Percentiles rank a stretch among this genome's conserved stretches.
Conservation (phyloP, 1,140 invertebrate genomes). For the Tigriopus japonicus region DNA sequence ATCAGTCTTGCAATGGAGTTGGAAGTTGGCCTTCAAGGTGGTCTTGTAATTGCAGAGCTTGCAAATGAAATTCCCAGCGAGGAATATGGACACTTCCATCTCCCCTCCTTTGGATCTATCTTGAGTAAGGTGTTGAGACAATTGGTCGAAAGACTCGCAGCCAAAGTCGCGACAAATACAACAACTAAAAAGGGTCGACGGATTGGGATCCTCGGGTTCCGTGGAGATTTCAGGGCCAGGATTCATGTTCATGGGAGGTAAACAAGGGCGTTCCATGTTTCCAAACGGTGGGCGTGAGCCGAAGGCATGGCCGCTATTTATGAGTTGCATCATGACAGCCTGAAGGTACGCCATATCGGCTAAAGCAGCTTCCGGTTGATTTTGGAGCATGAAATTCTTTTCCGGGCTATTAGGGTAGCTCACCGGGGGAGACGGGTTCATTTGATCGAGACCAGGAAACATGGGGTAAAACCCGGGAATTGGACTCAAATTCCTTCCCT, state of each 20-base stretch:
- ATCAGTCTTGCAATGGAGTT: slow-evolving; percentile 97
- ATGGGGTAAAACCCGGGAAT: too few species aligned
- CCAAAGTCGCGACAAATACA: slow-evolving; percentile 81
- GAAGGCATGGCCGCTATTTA: slow-evolving; percentile 41
- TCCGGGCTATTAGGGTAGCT: neutral
- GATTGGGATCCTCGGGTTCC: slow-evolving; percentile 56
- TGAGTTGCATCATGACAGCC: slow-evolving; percentile 70
- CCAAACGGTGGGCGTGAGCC: neutral
- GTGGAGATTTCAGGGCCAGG: slow-evolving; percentile 44
- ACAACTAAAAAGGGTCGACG: slow-evolving; percentile 65
- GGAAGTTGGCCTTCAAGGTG: slow-evolving; percentile 96
- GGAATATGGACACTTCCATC: slow-evolving; percentile 73
- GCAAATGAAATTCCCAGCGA: slow-evolving; percentile 85
- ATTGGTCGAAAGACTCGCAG: slow-evolving; percentile 69
- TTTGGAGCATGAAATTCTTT: neutral
- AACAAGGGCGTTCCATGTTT: neutral
- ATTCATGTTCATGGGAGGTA: neutral
- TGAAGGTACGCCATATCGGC: slow-evolving; percentile 88
- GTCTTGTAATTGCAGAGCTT: slow-evolving; percentile 97
- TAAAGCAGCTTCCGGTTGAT: slow-evolving; percentile 52
- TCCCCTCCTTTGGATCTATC: slow-evolving; percentile 73
- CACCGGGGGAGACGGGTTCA: too few species aligned
- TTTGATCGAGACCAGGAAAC: too few species aligned
- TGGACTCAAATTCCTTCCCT: too few species aligned
- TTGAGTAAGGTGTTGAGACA: slow-evolving; percentile 72